Conservation (phyloP, 2,888 invertebrate species). For the Lepidochitona cinerea region DNA sequence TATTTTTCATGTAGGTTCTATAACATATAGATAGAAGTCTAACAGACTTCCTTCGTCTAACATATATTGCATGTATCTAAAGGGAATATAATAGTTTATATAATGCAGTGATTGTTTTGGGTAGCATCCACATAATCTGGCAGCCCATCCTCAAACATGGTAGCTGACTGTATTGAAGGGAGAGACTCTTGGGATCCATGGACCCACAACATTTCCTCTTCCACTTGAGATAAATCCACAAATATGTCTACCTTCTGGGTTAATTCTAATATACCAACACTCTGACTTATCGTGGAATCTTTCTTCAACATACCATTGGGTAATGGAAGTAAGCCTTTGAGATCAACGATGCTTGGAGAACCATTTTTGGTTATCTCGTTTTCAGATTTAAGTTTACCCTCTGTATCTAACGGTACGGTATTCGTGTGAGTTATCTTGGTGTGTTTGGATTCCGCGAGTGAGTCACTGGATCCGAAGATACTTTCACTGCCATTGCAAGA, state of each 20-base stretch:
- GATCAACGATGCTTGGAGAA: neutral
- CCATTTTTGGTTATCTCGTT: neutral
- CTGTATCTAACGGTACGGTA: neutral
- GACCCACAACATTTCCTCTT: conserved; percentile 33
- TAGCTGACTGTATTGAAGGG: conserved; percentile 14
- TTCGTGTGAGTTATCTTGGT: neutral
- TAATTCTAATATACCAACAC: neutral
- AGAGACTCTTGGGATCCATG: conserved; percentile 48
- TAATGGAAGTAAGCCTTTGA: neutral
- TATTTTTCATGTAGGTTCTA: too few relatives aligned
- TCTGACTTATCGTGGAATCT: neutral
- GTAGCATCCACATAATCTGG: too few relatives aligned
- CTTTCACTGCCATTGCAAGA: neutral
- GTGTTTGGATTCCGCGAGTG: neutral
- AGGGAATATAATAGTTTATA: too few relatives aligned
- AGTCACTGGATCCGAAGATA: neutral
- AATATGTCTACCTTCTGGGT: neutral
- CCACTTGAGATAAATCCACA: neutral
- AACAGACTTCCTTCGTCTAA: too few relatives aligned
- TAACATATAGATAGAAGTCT: too few relatives aligned
- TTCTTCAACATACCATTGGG: neutral
- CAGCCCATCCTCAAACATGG: conserved; percentile 23
- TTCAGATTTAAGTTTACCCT: neutral
- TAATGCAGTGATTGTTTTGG: too few relatives aligned
- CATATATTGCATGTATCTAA: too few relatives aligned